Conservation (phyloP, 2,888 invertebrate species). For the Melinaea marsaeus region DNA sequence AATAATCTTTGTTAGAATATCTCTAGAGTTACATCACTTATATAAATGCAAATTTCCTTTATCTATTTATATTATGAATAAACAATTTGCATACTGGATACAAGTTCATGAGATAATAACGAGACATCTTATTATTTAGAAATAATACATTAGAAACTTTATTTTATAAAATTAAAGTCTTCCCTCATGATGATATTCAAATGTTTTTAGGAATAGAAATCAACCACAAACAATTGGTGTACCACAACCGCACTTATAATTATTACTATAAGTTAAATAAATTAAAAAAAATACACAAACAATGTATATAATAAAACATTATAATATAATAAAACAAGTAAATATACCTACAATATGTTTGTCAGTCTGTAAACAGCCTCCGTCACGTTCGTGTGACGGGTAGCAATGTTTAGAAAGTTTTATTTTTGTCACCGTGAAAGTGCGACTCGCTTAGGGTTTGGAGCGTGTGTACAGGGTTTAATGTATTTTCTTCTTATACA, state of each 20-base stretch:
- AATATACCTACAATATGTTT: not conserved
- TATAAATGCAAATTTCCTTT: too few species aligned
- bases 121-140: not conserved
- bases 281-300: too few species aligned
- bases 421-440: slow-evolving; percentile 44
- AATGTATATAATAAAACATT: too few species aligned
- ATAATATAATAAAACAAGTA: too few species aligned
- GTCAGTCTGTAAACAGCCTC: slow-evolving; percentile 27
- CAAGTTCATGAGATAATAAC: slow-evolving; percentile 23
- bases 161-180: too few species aligned
- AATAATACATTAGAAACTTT: not conserved
- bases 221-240: too few species aligned
- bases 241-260: too few species aligned
- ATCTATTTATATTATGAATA: not conserved
- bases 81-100: slow-evolving; percentile 29
- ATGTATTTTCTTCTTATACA: too few species aligned
- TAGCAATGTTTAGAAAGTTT: slow-evolving; percentile 44
- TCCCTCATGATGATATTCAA: too few species aligned
- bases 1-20: slow-evolving; percentile 17
- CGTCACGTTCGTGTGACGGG: slow-evolving; percentile 35
- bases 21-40: slow-evolving; percentile 9
- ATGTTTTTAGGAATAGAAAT: too few species aligned
- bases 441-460: slow-evolving; percentile 16
- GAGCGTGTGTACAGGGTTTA: too few species aligned
- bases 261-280: too few species aligned